Evolutionary conservation across 2,797 vertebrate genomes (phyloP).

Genomic region (Poeciliopsis presidionis): DNA sequence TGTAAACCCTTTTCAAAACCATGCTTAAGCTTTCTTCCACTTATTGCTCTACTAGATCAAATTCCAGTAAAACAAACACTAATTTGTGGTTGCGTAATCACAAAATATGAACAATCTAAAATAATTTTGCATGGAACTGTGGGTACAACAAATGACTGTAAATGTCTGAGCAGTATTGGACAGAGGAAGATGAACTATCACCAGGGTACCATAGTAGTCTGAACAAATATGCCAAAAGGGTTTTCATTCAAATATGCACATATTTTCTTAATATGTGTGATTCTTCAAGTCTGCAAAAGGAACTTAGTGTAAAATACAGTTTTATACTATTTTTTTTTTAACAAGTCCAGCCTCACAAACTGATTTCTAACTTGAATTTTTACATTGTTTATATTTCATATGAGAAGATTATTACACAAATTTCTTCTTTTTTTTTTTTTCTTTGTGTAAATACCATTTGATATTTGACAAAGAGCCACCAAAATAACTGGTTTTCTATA

Average conservation of each 20-base stretch:
- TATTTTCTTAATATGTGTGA: not conserved
- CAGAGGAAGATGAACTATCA: not conserved
- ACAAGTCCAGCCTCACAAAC: not conserved
- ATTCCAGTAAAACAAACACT: not conserved
- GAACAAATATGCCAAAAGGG: not conserved
- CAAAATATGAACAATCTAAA: not conserved
- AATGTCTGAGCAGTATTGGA: not conserved
- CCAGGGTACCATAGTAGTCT: not conserved
- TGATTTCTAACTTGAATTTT: not conserved
- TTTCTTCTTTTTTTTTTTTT: not conserved
- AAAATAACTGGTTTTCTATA: slow-evolving; percentile 4
- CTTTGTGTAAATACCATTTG: not conserved
- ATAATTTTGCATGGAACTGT: not conserved
- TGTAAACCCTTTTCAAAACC: not conserved
- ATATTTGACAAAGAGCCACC: not conserved
- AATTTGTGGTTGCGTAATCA: not conserved
- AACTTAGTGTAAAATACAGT: not conserved
- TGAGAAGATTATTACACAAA: not conserved
- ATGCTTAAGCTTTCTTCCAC: not conserved
- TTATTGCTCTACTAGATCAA: not conserved
- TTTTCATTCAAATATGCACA: not conserved
- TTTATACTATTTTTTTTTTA: not conserved
- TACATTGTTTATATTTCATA: not conserved
- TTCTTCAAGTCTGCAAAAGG: not conserved
- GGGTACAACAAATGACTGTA: not conserved